phyloP scores from a whole-genome alignment of 1,140 invertebrate species.

The Oncopeltus fasciatus region DNA sequence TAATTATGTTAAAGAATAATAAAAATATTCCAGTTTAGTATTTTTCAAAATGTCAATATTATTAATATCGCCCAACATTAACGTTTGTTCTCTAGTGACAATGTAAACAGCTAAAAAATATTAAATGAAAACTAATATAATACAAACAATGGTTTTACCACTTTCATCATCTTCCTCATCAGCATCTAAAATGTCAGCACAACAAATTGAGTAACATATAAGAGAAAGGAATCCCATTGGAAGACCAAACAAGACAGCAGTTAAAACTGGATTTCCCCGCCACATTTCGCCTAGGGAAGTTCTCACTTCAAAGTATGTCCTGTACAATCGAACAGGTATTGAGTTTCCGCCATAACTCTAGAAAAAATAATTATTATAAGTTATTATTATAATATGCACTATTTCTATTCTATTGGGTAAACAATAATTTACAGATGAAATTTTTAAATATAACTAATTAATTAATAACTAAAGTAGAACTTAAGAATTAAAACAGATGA shows the following conservation, averaged over 20 bases:
- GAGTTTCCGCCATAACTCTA: conserved; percentile 70
- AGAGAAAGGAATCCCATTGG: conserved; percentile 82
- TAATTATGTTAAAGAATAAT: background rate
- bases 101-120: background rate
- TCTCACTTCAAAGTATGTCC: conserved; percentile 61
- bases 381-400: no score
- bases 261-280: conserved; percentile 78
- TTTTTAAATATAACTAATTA: no score
- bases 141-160: background rate
- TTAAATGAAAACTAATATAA: background rate
- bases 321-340: conserved; percentile 51
- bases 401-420: no score
- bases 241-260: conserved; percentile 71
- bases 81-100: background rate
- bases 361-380: conserved; percentile 18
- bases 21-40: background rate
- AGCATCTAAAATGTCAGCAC: conserved; percentile 84
- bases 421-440: no score
- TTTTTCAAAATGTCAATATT: background rate
- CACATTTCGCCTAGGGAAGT: conserved; percentile 68
- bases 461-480: no score
- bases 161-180: conserved; percentile 53
- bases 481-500: no score
- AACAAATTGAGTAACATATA: conserved; percentile 86
- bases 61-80: background rate